Conservation (phyloP, 1,140 invertebrate species). For the Heliconius hermathena region DNA sequence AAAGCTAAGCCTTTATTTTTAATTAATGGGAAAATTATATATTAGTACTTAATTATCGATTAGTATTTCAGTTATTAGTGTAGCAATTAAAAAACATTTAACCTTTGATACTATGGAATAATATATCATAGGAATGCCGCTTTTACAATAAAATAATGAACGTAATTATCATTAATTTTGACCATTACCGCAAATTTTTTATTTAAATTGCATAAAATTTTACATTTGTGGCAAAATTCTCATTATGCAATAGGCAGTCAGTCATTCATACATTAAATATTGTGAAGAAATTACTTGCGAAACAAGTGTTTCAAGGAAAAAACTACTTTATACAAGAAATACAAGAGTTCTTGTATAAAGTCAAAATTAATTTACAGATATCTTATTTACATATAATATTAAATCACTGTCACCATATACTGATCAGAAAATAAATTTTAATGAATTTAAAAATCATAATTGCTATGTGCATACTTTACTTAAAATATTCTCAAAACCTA, state of each 20-base stretch:
- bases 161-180: background rate
- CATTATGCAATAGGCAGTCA: background rate
- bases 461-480: no score
- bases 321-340: background rate
- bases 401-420: no score
- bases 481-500: no score
- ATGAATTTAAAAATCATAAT: no score
- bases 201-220: constrained; percentile 1
- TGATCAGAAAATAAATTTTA: no score
- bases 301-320: constrained; percentile 11
- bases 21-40: background rate
- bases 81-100: background rate
- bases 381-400: background rate
- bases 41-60: background rate
- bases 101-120: background rate
- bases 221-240: background rate
- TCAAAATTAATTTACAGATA: background rate
- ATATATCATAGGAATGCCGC: background rate
- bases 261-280: background rate
- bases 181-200: constrained; percentile 1
- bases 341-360: background rate
- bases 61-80: background rate
- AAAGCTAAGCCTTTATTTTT: background rate
- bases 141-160: constrained; percentile 5
- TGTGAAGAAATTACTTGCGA: constrained; percentile 2